A percentile compares a stretch with the other conserved stretches of the same genome.
Evolutionary conservation across 1,140 invertebrate genomes (phyloP).

Genomic region (Carposina sasakii): DNA sequence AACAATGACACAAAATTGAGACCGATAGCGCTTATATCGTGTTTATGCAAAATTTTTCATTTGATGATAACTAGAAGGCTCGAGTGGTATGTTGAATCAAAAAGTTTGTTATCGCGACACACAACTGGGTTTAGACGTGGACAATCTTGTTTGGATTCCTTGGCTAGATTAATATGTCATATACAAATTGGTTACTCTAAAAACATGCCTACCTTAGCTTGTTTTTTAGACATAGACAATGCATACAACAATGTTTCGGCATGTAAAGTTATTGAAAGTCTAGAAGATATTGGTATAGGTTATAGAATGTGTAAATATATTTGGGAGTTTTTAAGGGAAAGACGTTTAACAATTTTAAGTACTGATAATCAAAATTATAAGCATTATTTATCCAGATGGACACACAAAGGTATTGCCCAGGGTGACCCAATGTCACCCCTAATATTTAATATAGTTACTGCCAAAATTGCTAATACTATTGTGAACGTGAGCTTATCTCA

Average conservation of each 20-base stretch:
- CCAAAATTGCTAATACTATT: no score
- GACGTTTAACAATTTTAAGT: constrained; percentile 24
- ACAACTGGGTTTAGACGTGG: constrained; percentile 29
- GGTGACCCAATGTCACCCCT: no score
- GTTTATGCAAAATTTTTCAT: constrained; percentile 29
- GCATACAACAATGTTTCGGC: constrained; percentile 29
- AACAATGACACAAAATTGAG: constrained; percentile 4
- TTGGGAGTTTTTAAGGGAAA: constrained; percentile 25
- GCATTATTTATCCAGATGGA: no score
- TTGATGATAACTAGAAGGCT: constrained; percentile 24
- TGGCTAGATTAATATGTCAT: constrained; percentile 15
- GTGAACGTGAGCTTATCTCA: no score
- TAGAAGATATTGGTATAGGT: constrained; percentile 20
- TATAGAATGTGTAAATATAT: constrained; percentile 19
- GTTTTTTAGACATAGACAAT: constrained; percentile 30
- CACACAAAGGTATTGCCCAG: no score
- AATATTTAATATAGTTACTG: no score
- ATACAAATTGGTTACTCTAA: constrained; percentile 29
- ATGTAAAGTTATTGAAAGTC: constrained; percentile 12
- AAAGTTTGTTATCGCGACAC: constrained; percentile 18
- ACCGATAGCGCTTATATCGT: constrained; percentile 32
- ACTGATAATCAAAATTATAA: no score
- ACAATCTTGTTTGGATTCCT: constrained; percentile 22
- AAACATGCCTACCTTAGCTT: constrained; percentile 22
- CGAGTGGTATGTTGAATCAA: constrained; percentile 29